phyloP scores from a whole-genome alignment of 2,888 invertebrate genomes.

The Eristalis arbustorum region DNA sequence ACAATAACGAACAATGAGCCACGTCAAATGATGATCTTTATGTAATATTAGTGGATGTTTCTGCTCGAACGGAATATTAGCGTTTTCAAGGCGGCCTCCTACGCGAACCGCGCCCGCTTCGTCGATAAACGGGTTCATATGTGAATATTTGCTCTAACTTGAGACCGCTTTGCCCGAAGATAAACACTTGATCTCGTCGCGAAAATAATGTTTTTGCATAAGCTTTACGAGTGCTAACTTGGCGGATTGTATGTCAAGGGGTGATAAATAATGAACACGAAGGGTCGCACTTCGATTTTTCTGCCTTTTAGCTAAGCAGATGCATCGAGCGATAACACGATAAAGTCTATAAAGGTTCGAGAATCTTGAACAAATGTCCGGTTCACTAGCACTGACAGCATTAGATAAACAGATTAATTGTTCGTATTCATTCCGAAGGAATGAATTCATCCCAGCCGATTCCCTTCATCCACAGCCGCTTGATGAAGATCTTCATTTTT shows the following conservation, averaged over 20 bases:
- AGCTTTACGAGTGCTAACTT: conserved; percentile 21
- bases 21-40: conserved; percentile 47
- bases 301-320: too few species aligned
- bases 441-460: conserved; percentile 23
- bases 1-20: conserved; percentile 47
- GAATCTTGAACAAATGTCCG: background rate
- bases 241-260: conserved; percentile 21
- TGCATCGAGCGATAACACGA: too few species aligned
- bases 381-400: background rate
- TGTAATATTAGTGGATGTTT: conserved; percentile 63
- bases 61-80: conserved; percentile 46
- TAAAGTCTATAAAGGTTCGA: conserved; percentile 19
- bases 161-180: conserved; percentile 29
- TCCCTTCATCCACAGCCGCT: conserved; percentile 8
- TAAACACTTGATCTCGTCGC: conserved; percentile 16
- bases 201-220: conserved; percentile 24
- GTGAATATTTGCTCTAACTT: conserved; percentile 15
- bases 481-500: conserved; percentile 25
- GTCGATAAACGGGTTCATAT: conserved; percentile 63
- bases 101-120: conserved; percentile 53
- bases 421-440: conserved; percentile 21
- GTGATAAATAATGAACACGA: background rate
- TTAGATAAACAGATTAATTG: background rate
- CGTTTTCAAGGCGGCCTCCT: conserved; percentile 62
- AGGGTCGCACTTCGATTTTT: too few species aligned